Conservation (phyloP, 1,140 invertebrate species). For the Melipona quadrifasciata region DNA sequence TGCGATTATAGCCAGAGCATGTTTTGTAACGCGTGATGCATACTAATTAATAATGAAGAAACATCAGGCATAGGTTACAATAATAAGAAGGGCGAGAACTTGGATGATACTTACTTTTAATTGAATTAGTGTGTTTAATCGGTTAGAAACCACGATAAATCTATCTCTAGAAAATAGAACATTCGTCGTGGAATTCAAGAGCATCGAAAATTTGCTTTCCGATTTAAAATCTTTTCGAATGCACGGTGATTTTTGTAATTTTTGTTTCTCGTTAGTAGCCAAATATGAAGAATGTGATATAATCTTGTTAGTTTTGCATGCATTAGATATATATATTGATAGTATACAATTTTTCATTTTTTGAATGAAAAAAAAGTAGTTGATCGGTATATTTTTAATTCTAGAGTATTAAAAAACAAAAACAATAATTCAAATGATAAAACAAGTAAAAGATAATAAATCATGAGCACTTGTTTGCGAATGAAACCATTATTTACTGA, state of each 20-base stretch:
- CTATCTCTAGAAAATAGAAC: background rate
- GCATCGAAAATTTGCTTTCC: background rate
- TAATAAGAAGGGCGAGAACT: too few relatives aligned
- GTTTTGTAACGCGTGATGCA: background rate
- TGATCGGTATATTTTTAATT: background rate
- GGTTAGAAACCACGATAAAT: background rate
- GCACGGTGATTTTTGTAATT: background rate
- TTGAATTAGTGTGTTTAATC: background rate
- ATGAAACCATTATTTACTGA: background rate
- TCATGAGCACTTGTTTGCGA: background rate
- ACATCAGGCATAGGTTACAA: background rate
- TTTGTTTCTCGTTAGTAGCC: too few relatives aligned
- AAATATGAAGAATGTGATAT: background rate
- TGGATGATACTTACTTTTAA: background rate
- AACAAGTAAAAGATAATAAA: background rate
- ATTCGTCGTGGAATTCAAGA: background rate
- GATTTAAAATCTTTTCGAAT: background rate
- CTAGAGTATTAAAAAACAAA: background rate
- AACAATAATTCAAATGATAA: background rate
- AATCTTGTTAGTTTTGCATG: background rate
- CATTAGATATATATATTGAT: background rate
- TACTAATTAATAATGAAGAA: constrained; percentile 12
- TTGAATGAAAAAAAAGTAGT: background rate
- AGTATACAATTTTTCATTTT: background rate
- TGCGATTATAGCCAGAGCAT: constrained; percentile 9